Evolutionary conservation across 2,797 vertebrate genomes (phyloP), one percentile per base, ranked within the genome.

Genomic region (Clarias platycephalus): DNA sequence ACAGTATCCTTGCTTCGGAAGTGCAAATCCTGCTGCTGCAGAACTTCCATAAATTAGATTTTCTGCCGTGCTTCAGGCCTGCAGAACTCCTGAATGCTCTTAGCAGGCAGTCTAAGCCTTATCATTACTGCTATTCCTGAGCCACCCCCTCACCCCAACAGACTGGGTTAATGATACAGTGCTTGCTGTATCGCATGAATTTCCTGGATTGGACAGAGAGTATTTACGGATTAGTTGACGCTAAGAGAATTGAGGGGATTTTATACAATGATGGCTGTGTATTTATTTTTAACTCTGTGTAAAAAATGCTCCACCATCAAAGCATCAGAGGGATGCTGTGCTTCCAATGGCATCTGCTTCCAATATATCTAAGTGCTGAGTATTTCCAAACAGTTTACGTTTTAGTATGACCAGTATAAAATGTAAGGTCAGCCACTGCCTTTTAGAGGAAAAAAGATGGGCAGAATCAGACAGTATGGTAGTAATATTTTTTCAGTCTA

Each of bases 361-460:
- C 90, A 90, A 94, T 95, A 93, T 91, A 87, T 92, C 91, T 88
- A 93, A 92, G 93, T 94, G 94, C 91, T 92, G 93, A 92, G 93
- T 94, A 92, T 94, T 94, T 95, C 93, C 91, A 95, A 94, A 94
- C 93, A 95, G 92, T 95, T 95, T 95, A 94, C 92, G 93, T 94
- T 95, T 89, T 91, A 90, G 93, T 94, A 91, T 92, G 91, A 92
- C 91, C 90, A 94, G 92, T 93, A 92, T 90, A 91, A 90, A 92
- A 92, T 92, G 91, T 91, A 93, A 94, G 92, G 93, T 93, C 91
- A 90, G 91, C 91, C 88, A 84, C 89, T 92, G 91, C 92, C 88
- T 91, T 94, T 92, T 91, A 89, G 91, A 92, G 40, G 90, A 91
- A 91, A 91, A 91, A 89, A 91, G 90, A 91, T 91, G 90, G 90